Evolutionary conservation across 2,888 invertebrate species (phyloP), one percentile per base, ranked within the genome.

Genomic region (Crematogaster levior): DNA sequence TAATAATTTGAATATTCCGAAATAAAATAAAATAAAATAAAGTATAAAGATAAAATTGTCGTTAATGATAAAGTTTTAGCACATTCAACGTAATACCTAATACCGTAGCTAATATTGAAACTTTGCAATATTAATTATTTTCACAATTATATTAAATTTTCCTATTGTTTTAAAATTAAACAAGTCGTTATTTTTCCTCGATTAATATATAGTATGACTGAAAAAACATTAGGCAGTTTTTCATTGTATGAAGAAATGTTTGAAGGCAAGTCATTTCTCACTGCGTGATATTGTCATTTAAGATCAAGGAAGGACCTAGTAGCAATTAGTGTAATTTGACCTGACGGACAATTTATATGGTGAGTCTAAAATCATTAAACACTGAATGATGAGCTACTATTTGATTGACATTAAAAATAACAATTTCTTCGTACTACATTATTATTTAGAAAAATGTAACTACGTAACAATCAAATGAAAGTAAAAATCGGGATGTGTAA

Each of bases 251-350:
- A 68, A 68, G 30, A n/a, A 66, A 66, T 40, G 3, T 30, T 51
- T 75, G 53, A 10, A 53, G n/a, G 43, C 7, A 12, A 68, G 18
- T 56, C 18, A 68, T 12, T 27, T 40, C 24, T 65, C 40, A 84
- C 43, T 63, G 68, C 43, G 34, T n/a, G 61, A 61, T 30, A 56
- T n/a, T 84, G 30, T 73, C 70, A 30, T 85, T 80, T 79, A 66
- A 63, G 85, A 89, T 89, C 90, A 86, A 89, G 83, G 79, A 89
- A 89, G 88, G 77, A 86, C 89, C 88, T 88, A 86, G 75, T 73
- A 75, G 65, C 77, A 84, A 56, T 83, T 48, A 30, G n/a, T 66
- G 63, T n/a, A 79, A 88, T 84, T 85, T 81, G 86, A 88, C 60
- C 81, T 61, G 86, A 84, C 79, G 53, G n/a, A 12, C 37, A 81